phyloP scores from a whole-genome alignment of 2,797 vertebrate genomes.

The Clarias platycephalus region DNA sequence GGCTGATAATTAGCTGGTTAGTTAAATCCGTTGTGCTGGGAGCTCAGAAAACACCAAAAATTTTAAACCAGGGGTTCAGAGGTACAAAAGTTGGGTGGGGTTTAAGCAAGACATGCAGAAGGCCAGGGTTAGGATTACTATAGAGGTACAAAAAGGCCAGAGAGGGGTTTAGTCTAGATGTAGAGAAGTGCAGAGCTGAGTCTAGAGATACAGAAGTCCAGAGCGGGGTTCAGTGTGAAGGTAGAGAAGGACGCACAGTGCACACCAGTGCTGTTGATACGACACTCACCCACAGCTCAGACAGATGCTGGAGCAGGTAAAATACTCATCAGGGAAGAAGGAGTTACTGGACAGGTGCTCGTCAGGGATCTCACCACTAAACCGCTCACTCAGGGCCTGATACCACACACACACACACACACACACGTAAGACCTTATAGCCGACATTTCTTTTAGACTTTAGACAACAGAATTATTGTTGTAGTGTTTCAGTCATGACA shows the following conservation, averaged over 20 bases:
- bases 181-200: neutral
- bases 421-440: neutral
- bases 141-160: neutral
- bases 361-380: slow-evolving; percentile 93
- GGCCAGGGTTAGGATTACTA: neutral
- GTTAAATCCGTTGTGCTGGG: too few relatives aligned
- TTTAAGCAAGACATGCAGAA: neutral
- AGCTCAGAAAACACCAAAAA: too few relatives aligned
- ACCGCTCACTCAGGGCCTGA: slow-evolving; percentile 95
- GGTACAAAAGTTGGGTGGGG: neutral
- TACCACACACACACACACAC: slow-evolving; percentile 2
- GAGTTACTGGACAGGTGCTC: slow-evolving; percentile 93
- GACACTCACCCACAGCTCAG: slow-evolving; percentile 95
- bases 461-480: neutral
- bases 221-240: neutral
- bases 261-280: neutral
- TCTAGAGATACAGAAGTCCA: too few relatives aligned
- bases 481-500: neutral
- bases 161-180: too few relatives aligned
- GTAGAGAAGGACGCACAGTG: too few relatives aligned
- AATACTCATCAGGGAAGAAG: slow-evolving; percentile 98
- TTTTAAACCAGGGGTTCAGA: neutral
- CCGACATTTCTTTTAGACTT: neutral
- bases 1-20: too few relatives aligned
- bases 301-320: slow-evolving; percentile 93